Evolutionary conservation across 2,797 vertebrate genomes (phyloP).

Genomic region (Paratrypauchen microcephalus): DNA sequence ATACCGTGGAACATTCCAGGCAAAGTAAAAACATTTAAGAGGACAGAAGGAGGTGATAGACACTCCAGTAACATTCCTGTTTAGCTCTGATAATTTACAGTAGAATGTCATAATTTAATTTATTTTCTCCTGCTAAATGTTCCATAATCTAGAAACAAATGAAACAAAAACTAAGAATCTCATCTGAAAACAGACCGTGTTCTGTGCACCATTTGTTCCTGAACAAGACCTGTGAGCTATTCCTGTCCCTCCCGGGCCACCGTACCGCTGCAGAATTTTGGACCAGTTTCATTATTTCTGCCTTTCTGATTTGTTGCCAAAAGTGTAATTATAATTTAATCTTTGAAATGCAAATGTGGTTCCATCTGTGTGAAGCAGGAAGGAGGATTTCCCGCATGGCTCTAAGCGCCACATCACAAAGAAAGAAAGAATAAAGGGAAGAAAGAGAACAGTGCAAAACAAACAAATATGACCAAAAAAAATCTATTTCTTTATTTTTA

Average conservation of each 20-base stretch:
- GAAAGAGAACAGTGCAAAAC: not conserved
- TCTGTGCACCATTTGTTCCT: not conserved
- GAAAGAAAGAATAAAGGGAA: not conserved
- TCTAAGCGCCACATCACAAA: not conserved
- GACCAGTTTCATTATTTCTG: not conserved
- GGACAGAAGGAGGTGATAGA: no score
- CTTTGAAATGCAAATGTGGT: conserved; percentile 26
- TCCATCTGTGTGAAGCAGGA: conserved; percentile 10
- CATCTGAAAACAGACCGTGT: no score
- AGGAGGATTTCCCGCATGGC: conserved; percentile 24
- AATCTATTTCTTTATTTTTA: no score
- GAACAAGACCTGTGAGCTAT: conserved; percentile 1
- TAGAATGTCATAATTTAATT: no score
- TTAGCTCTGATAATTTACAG: no score
- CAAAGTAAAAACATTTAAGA: no score
- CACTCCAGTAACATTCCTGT: no score
- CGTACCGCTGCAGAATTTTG: conserved; percentile 1
- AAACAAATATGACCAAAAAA: no score
- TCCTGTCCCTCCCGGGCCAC: conserved; percentile 6
- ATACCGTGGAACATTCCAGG: no score
- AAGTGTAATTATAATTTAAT: conserved; percentile 24
- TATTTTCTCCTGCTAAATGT: no score
- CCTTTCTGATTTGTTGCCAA: conserved; percentile 10
- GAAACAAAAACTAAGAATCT: not conserved
- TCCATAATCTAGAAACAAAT: not conserved